A percentile compares a stretch with the other conserved stretches of the same genome.
phyloP scores from a whole-genome alignment of 2,113 vertebrate genomes.

The Elaphurus davidianus region DNA sequence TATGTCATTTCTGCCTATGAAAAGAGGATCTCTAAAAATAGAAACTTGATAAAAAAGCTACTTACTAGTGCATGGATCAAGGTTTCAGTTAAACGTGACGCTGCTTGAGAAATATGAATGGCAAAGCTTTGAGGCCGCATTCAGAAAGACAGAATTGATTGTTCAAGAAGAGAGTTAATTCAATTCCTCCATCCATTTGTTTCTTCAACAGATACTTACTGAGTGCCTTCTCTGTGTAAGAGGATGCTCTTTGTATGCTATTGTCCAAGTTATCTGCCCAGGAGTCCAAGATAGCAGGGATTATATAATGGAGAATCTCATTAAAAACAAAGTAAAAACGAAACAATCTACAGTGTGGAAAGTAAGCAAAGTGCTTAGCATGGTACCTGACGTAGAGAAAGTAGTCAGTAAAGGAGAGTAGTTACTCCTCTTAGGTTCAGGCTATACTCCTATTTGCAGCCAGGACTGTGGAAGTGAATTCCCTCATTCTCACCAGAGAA shows the following conservation, averaged over 20 bases:
- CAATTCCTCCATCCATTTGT: not conserved
- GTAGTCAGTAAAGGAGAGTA: not conserved
- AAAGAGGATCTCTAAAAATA: slow-evolving; percentile 66
- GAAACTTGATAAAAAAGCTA: not conserved
- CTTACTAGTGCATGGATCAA: not conserved
- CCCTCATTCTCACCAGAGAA: not conserved
- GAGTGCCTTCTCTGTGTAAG: not conserved
- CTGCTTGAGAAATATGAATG: not conserved
- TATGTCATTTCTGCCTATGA: slow-evolving; percentile 81
- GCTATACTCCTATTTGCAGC: not conserved
- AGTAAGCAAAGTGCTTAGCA: not conserved
- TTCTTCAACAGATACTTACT: not conserved
- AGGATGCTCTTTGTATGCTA: not conserved
- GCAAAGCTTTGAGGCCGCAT: not conserved
- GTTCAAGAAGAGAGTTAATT: not conserved
- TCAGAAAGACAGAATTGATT: slow-evolving; percentile 44
- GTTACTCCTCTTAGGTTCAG: not conserved
- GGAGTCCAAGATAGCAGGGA: not conserved
- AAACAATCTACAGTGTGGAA: not conserved
- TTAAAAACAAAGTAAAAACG: not conserved
- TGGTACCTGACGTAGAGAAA: not conserved
- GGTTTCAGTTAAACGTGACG: not conserved
- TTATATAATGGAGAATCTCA: not conserved
- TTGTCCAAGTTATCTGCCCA: not conserved
- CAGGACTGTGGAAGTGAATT: not conserved